These are phyloP conservation scores for Aphidoletes aphidimyza DNA, from an alignment of 2,888 invertebrate genomes.

Conservation along the genomic window DNA sequence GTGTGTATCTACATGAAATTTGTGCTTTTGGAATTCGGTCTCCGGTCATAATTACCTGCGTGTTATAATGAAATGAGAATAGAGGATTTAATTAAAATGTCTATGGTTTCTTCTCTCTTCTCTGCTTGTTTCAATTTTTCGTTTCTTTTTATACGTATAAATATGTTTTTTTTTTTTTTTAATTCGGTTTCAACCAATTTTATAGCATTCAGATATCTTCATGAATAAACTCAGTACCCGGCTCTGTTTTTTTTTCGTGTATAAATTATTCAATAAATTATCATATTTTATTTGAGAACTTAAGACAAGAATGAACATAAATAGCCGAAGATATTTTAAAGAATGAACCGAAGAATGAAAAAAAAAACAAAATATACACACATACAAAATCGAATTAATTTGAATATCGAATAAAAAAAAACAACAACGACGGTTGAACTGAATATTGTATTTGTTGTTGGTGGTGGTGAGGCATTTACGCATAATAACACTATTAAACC, in stretches of 20 bases:
- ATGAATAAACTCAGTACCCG: neutral
- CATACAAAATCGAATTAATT: slow-evolving; percentile 6
- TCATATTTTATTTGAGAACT: slow-evolving; percentile 50
- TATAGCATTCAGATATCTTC: slow-evolving; percentile 20
- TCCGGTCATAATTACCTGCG: slow-evolving; percentile 52
- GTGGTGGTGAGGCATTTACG: neutral
- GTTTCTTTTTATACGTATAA: neutral
- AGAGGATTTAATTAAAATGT: slow-evolving; percentile 53
- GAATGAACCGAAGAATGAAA: neutral
- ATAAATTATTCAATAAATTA: slow-evolving; percentile 53
- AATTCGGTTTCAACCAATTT: slow-evolving; percentile 43
- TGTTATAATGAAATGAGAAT: slow-evolving; percentile 53
- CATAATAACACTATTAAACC: slow-evolving; percentile 40
- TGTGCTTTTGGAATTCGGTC: slow-evolving; percentile 39
- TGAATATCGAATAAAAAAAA: slow-evolving; percentile 41
- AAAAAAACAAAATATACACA: neutral
- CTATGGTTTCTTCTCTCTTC: neutral
- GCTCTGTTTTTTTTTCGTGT: neutral
- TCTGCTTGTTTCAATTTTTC: neutral
- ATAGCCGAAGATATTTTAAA: slow-evolving; percentile 26
- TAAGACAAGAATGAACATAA: slow-evolving; percentile 33
- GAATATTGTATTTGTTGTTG: neutral
- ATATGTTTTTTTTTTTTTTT: slow-evolving; percentile 9
- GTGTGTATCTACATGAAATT: slow-evolving; percentile 52
- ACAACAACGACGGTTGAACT: slow-evolving; percentile 6